phyloP scores from a whole-genome alignment of 2,113 vertebrate genomes.

The Saccopteryx bilineata region DNA sequence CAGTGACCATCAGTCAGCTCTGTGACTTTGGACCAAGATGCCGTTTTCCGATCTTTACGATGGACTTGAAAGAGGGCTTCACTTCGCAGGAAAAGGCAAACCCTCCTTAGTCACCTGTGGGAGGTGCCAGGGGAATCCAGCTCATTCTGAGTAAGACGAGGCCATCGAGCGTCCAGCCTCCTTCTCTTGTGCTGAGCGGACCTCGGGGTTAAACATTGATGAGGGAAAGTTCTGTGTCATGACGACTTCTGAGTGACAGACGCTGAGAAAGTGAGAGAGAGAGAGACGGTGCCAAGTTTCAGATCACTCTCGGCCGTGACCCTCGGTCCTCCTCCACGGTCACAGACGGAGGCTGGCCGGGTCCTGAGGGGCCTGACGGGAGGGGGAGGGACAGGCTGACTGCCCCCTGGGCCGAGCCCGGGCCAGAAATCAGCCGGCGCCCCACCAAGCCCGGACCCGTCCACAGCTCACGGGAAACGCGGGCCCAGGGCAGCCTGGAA shows the following conservation, averaged over 20 bases:
- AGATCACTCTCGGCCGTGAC: neutral
- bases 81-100: neutral
- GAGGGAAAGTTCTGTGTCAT: neutral
- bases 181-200: accelerated
- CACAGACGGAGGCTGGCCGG: neutral
- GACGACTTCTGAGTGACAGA: neutral
- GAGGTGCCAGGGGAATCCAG: neutral
- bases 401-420: neutral
- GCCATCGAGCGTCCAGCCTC: accelerated
- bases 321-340: neutral
- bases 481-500: neutral
- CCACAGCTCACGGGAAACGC: neutral
- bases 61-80: neutral
- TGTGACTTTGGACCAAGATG: neutral
- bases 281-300: neutral
- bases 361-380: accelerated
- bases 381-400: neutral
- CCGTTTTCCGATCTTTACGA: neutral
- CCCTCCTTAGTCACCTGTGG: neutral
- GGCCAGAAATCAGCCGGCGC: neutral
- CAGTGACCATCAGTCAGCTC: accelerated
- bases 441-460: neutral
- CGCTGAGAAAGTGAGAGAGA: neutral
- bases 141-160: neutral
- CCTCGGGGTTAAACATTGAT: neutral